These are phyloP conservation scores for Neosilurus hyrtlii DNA, from an alignment of 2,797 vertebrate species.

Conservation along the genomic window DNA sequence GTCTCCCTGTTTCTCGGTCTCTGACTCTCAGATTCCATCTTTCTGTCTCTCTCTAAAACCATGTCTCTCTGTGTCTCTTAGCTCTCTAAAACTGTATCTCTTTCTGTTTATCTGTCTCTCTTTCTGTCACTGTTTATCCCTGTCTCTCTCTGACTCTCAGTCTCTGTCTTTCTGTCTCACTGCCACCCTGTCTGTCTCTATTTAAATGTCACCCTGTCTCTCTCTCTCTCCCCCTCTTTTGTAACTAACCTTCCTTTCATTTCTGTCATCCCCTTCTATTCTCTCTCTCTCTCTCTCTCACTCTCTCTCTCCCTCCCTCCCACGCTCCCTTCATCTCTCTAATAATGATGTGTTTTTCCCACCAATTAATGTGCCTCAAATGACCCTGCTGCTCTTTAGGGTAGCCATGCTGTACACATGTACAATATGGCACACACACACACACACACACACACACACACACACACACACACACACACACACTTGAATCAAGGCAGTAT, in stretches of 20 bases:
- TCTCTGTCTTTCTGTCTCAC: too few relatives aligned
- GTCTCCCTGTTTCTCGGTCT: neutral
- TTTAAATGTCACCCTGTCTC: neutral
- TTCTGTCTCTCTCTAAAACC: neutral
- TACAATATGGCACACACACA: neutral
- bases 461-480: neutral
- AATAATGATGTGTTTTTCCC: slow-evolving; percentile 59
- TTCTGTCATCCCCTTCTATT: neutral
- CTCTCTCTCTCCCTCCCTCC: neutral
- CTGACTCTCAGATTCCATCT: neutral
- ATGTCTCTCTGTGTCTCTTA: neutral
- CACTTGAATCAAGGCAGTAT: neutral
- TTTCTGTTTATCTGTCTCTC: neutral
- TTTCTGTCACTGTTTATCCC: neutral
- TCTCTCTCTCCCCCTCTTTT: neutral
- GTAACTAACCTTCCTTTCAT: neutral
- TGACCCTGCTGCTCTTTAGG: slow-evolving; percentile 63
- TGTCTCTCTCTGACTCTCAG: too few relatives aligned
- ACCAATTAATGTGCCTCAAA: slow-evolving; percentile 64
- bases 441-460: neutral
- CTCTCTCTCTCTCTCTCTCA: neutral
- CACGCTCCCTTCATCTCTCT: slow-evolving; percentile 44
- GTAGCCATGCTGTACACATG: slow-evolving; percentile 36
- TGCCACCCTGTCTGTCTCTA: neutral
- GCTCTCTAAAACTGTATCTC: too few relatives aligned